Conservation (phyloP, 2,113 vertebrate genomes). For the Enhydra lutris region DNA sequence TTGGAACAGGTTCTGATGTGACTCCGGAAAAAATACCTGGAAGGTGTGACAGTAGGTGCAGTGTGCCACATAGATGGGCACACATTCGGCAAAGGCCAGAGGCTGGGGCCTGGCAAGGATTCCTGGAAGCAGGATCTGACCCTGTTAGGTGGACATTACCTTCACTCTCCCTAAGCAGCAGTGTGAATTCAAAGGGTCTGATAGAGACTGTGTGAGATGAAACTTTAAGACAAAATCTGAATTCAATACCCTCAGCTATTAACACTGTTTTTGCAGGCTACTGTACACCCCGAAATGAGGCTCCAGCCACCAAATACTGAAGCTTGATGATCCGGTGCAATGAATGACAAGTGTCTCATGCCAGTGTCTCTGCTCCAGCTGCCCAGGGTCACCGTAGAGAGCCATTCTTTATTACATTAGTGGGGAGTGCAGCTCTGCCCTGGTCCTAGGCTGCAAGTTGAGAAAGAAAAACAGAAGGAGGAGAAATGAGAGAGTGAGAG, state of each 20-base stretch:
- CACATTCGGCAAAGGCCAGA: fast-evolving
- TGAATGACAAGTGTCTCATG: too few species aligned
- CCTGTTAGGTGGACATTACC: fast-evolving
- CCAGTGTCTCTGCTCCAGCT: fast-evolving
- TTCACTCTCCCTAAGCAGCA: not conserved
- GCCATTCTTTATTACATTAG: fast-evolving
- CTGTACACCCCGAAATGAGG: not conserved
- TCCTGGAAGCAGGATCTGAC: not conserved
- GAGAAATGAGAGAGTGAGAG: not conserved
- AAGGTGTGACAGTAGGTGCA: fast-evolving
- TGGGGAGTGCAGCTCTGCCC: not conserved
- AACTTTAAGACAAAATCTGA: not conserved
- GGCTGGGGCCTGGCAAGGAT: fast-evolving
- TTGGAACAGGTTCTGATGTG: fast-evolving
- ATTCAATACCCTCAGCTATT: not conserved
- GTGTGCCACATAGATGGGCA: fast-evolving
- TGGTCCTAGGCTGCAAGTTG: not conserved
- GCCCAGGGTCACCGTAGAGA: fast-evolving
- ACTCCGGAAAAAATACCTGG: not conserved
- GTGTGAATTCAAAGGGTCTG: not conserved
- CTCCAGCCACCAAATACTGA: too few species aligned
- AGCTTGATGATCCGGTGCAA: fast-evolving
- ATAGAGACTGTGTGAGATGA: not conserved
- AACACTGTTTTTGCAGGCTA: not conserved
- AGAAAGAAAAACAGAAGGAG: not conserved